Percentiles rank a stretch among this genome's conserved stretches.
These are phyloP conservation scores for Harmothoe impar DNA, from an alignment of 2,888 invertebrate species.

Conservation along the genomic window DNA sequence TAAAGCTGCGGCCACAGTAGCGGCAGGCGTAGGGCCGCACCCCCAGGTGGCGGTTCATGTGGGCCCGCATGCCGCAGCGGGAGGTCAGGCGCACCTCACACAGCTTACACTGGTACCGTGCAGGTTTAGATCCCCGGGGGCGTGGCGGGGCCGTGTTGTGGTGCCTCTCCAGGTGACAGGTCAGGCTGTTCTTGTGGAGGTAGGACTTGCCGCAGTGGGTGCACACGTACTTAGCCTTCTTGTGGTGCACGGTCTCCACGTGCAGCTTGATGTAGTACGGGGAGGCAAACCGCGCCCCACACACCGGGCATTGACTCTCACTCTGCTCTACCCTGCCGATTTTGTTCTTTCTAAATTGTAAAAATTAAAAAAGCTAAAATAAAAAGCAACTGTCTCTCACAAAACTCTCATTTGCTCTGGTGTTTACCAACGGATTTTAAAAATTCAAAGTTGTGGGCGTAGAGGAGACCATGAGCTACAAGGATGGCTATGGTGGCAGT, in stretches of 20 bases:
- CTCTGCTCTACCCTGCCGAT: too few relatives aligned
- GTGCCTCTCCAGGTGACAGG: background rate
- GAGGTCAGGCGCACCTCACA: slow-evolving; percentile 12
- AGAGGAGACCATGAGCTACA: too few relatives aligned
- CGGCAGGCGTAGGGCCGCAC: slow-evolving; percentile 34
- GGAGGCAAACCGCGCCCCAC: background rate
- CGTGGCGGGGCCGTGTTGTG: background rate
- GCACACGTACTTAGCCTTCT: background rate
- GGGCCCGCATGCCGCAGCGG: background rate
- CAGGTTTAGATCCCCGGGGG: background rate
- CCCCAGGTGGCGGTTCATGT: slow-evolving; percentile 7
- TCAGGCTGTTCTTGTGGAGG: background rate
- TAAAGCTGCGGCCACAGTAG: slow-evolving; percentile 18
- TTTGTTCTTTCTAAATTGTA: too few relatives aligned
- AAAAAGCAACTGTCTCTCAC: too few relatives aligned
- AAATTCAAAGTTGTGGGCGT: too few relatives aligned
- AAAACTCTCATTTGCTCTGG: too few relatives aligned
- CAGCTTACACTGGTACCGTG: background rate
- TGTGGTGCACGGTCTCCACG: background rate
- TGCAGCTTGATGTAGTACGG: background rate
- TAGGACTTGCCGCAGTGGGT: background rate
- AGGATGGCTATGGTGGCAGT: too few relatives aligned
- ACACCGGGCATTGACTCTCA: slow-evolving; percentile 11
- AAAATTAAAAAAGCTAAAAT: too few relatives aligned
- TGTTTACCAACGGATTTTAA: too few relatives aligned